phyloP scores from a whole-genome alignment of 2,797 vertebrate genomes.

The Dendrocincla tyrannina region DNA sequence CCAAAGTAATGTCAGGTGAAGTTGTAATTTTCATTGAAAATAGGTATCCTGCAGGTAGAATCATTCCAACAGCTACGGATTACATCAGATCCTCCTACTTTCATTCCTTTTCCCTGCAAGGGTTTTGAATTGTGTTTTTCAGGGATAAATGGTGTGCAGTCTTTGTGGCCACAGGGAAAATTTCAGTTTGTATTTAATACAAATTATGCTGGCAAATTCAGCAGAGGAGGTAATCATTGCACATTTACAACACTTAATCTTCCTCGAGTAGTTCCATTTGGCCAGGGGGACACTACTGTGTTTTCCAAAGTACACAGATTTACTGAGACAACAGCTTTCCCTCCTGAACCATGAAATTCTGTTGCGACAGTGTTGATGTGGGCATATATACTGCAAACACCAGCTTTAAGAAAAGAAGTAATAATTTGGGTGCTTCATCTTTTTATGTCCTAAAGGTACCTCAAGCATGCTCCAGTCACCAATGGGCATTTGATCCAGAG shows the following conservation, averaged over 20 bases:
- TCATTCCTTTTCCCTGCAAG: background rate
- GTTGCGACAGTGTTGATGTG: accelerated
- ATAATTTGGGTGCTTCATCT: background rate
- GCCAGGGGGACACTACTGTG: background rate
- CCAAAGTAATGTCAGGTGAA: background rate
- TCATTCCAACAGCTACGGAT: background rate
- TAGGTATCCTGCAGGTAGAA: no score
- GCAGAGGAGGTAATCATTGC: background rate
- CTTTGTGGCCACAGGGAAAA: background rate
- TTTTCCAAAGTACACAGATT: background rate
- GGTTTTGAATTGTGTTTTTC: background rate
- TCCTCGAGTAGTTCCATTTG: background rate
- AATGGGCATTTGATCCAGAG: accelerated
- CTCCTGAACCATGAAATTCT: background rate
- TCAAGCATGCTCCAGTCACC: background rate
- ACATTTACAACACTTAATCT: background rate
- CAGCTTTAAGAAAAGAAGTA: background rate
- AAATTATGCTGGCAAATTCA: background rate
- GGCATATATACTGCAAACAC: accelerated
- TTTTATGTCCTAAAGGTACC: background rate
- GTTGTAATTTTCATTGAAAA: background rate
- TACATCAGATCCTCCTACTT: background rate
- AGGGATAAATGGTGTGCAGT: background rate
- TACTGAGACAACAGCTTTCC: background rate
- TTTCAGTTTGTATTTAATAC: background rate